Evolutionary conservation across 2,797 vertebrate genomes (phyloP).

Genomic region (Prunella strophiata): DNA sequence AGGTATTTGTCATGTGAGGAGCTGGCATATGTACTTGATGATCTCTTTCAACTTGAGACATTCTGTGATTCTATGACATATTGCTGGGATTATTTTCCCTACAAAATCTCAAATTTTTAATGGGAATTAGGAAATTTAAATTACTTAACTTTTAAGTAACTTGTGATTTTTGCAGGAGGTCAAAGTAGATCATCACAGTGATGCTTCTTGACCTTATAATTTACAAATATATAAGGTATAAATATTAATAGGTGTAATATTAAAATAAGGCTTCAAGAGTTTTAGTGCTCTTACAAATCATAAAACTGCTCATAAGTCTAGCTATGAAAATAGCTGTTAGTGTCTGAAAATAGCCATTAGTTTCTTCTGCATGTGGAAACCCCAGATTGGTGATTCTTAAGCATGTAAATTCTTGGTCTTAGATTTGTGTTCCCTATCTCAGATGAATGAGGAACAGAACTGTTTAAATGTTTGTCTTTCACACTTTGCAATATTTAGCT

Average conservation of each 20-base stretch:
- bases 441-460: not conserved
- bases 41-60: not conserved
- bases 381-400: not conserved
- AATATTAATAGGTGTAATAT: not conserved
- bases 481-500: not conserved
- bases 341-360: not conserved
- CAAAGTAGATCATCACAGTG: not conserved
- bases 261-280: not conserved
- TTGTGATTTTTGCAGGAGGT: not conserved
- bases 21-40: not conserved
- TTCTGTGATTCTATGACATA: not conserved
- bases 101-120: not conserved
- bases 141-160: not conserved
- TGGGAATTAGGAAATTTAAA: not conserved
- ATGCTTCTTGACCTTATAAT: not conserved
- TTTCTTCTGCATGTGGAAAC: not conserved
- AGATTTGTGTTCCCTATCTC: not conserved
- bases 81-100: not conserved
- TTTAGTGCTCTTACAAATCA: not conserved
- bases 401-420: not conserved
- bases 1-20: not conserved
- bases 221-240: not conserved
- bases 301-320: not conserved
- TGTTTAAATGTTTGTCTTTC: not conserved
- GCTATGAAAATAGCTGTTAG: not conserved